phyloP scores from a whole-genome alignment of 2,113 vertebrate species.

The Chionomys nivalis region DNA sequence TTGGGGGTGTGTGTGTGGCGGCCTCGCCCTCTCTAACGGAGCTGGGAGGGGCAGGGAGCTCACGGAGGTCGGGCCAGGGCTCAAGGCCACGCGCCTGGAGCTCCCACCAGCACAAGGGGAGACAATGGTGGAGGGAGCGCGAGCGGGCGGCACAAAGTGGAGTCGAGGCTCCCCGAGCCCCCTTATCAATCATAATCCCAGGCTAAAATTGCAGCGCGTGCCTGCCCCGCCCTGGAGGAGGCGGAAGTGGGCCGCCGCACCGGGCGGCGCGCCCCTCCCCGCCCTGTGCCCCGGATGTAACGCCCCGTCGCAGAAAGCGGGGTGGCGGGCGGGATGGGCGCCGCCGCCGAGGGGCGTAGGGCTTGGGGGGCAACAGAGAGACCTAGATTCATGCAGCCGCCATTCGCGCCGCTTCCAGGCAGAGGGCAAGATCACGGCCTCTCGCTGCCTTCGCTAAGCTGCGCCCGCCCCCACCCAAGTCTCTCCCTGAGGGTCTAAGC shows the following conservation, averaged over 20 bases:
- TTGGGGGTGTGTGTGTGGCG: conserved; percentile 32
- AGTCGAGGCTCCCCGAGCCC: background rate
- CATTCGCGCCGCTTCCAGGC: conserved; percentile 54
- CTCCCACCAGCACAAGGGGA: background rate
- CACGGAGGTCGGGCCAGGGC: background rate
- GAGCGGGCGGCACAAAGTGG: background rate
- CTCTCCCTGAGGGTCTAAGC: conserved; percentile 19
- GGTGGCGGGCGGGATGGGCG: conserved; percentile 38
- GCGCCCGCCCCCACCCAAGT: conserved; percentile 65
- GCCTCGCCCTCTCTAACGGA: conserved; percentile 59
- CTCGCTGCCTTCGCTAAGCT: background rate
- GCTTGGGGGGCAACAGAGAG: background rate
- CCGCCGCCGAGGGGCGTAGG: conserved; percentile 30
- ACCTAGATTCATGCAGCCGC: conserved; percentile 53
- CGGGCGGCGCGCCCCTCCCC: conserved; percentile 79
- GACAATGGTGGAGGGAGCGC: conserved; percentile 66
- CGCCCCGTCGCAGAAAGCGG: conserved; percentile 75
- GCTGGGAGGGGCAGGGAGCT: conserved; percentile 54
- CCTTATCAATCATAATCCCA: conserved; percentile 19
- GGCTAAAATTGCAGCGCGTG: conserved; percentile 29
- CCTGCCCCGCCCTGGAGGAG: conserved; percentile 76
- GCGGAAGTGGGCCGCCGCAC: conserved; percentile 81
- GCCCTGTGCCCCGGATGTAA: conserved; percentile 82
- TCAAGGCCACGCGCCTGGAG: background rate
- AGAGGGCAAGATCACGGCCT: background rate